These are phyloP conservation scores for Phalloptychus januarius DNA, from an alignment of 2,797 vertebrate genomes.

Conservation along the genomic window DNA sequence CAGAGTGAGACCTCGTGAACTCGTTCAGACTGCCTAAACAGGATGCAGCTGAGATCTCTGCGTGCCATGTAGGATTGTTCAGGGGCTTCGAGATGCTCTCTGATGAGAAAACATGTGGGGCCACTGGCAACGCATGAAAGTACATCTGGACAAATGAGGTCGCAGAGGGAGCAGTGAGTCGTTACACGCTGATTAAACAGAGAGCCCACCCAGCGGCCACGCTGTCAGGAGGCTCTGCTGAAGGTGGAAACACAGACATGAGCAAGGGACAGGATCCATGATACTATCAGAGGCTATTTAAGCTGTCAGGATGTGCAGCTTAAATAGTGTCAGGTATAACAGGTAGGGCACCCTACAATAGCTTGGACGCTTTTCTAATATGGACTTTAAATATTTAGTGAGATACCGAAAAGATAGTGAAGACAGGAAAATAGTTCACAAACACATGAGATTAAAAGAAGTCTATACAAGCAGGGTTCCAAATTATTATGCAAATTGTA, in stretches of 20 bases:
- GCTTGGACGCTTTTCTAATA: background rate
- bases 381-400: background rate
- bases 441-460: background rate
- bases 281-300: background rate
- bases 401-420: background rate
- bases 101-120: constrained; percentile 71
- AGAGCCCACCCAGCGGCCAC: constrained; percentile 31
- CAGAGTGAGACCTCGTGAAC: constrained; percentile 65
- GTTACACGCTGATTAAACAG: constrained; percentile 21
- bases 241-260: constrained; percentile 1
- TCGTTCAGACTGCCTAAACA: constrained; percentile 66
- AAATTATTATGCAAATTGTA: too few species aligned
- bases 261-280: background rate
- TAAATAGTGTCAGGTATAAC: background rate
- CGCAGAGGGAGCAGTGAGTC: constrained; percentile 41
- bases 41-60: constrained; percentile 82
- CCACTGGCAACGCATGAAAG: constrained; percentile 59
- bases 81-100: constrained; percentile 6
- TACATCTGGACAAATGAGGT: constrained; percentile 60
- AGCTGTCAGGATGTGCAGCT: background rate
- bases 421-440: too few species aligned
- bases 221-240: constrained; percentile 3
- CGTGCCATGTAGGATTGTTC: constrained; percentile 48
- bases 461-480: too few species aligned
- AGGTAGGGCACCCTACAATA: background rate